These are phyloP conservation scores for Metopolophium dirhodum DNA, from an alignment of 1,140 invertebrate genomes.

Conservation along the genomic window DNA sequence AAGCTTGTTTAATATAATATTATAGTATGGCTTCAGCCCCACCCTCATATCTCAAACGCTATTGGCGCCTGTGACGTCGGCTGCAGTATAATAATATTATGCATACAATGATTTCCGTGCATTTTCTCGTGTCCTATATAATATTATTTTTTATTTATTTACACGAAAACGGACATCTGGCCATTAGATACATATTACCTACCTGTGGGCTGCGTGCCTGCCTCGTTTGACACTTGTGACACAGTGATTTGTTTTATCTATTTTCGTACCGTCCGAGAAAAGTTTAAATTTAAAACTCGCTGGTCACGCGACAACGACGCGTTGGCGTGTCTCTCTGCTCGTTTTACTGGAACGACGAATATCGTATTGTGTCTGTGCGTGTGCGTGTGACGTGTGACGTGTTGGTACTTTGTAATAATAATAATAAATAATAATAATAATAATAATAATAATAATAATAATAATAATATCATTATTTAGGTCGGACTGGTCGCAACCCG, in stretches of 20 bases:
- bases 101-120: not conserved
- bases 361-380: not conserved
- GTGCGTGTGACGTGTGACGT: not conserved
- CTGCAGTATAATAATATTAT: no score
- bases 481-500: not conserved
- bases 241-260: conserved; percentile 1
- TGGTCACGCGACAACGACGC: not conserved
- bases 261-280: not conserved
- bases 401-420: not conserved
- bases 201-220: not conserved
- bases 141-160: conserved; percentile 7
- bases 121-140: not conserved
- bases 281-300: conserved; percentile 35
- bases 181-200: not conserved
- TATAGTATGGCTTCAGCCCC: no score
- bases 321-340: not conserved
- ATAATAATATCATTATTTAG: not conserved
- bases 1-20: no score
- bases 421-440: not conserved
- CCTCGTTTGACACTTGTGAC: not conserved
- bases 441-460: not conserved
- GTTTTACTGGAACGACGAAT: not conserved
- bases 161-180: not conserved
- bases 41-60: no score
- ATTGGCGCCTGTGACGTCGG: no score